Evolutionary conservation across 2,113 vertebrate species (phyloP), one percentile per base, ranked within the genome.

Genomic region (Hyla sarda): DNA sequence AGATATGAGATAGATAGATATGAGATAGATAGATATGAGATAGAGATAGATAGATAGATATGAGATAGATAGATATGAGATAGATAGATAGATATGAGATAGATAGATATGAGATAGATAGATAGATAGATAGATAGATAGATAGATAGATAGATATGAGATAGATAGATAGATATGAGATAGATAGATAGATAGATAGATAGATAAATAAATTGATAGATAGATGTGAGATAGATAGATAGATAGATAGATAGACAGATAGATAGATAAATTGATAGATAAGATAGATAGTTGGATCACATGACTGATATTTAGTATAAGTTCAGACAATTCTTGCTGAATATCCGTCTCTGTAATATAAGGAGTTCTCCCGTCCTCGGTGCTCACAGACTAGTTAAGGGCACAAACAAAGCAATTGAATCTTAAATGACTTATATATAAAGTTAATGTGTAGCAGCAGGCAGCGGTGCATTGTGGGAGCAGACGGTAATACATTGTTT

Each of bases 41-140:
- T 41, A 71, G 34, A 37, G 65, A 67, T 48, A 48, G 60, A 67
- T 67, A 67, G 28, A 67, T 60, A 60, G 58, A 28, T 25, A 28
- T 2, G 1, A 28, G n/a, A 60, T 60, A 60, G 58, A 60, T 60
- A 60, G 58, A 28, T 25, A 28, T 1, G 7, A 28, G n/a, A 60
- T 60, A 60, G 58, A 60, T 60, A 71, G 28, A 71, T 71, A 71
- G 32, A 71, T 71, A 71, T 11, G 13, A 37, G 65, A 65, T 28
- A 65, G 60, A 65, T 65, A 65, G 60, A 67, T 67, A 32, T 7
- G 10, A 65, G 25, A 67, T 32, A 67, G 28, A 67, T 32, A 67
- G 62, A 32, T 67, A 67, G 62, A 67, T 67, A 67, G 60, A 32
- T 32, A 67, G 62, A 67, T 32, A 32, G 62, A 67, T 67, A 67